Conservation (phyloP, 35 echinoderm and acorn worm genomes). For the Eucidaris tribuloides region DNA sequence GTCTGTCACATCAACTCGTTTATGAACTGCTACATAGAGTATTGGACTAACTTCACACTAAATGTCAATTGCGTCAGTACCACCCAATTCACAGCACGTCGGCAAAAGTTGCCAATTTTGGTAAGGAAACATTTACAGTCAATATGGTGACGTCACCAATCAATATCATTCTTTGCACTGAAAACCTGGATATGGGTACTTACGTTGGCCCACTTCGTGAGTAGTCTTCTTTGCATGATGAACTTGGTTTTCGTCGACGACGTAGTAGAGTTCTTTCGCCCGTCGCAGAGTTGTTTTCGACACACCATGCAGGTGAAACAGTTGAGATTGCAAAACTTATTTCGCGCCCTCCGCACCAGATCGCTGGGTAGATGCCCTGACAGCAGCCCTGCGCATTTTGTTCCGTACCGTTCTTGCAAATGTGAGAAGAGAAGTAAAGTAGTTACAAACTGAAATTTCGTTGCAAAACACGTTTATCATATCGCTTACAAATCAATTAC, state of each 20-base stretch:
- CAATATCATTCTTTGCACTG: background rate
- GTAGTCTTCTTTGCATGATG: conserved; percentile 99
- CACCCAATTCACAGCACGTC: no score
- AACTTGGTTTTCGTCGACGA: conserved; percentile 99
- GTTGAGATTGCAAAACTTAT: conserved; percentile 96
- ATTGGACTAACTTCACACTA: no score
- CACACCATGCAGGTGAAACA: conserved; percentile 99
- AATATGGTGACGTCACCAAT: background rate
- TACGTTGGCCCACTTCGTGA: conserved; percentile 79
- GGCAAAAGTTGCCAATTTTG: background rate
- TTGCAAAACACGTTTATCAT: no score
- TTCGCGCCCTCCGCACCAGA: conserved; percentile 81
- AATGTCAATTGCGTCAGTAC: no score
- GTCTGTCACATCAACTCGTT: no score
- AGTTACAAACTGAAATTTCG: no score
- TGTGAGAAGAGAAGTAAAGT: conserved; percentile 1
- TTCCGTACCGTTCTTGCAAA: conserved; percentile 80
- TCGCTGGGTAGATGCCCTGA: conserved; percentile 89
- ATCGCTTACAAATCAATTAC: no score
- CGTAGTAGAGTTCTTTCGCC: conserved; percentile 98
- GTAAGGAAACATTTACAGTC: background rate
- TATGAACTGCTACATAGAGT: no score
- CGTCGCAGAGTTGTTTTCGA: conserved; percentile 91
- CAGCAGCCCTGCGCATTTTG: conserved; percentile 92
- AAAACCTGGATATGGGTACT: conserved; percentile 37